Evolutionary conservation across 2,888 invertebrate genomes (phyloP), one percentile per base, ranked within the genome.

Genomic region (Brenthis ino): DNA sequence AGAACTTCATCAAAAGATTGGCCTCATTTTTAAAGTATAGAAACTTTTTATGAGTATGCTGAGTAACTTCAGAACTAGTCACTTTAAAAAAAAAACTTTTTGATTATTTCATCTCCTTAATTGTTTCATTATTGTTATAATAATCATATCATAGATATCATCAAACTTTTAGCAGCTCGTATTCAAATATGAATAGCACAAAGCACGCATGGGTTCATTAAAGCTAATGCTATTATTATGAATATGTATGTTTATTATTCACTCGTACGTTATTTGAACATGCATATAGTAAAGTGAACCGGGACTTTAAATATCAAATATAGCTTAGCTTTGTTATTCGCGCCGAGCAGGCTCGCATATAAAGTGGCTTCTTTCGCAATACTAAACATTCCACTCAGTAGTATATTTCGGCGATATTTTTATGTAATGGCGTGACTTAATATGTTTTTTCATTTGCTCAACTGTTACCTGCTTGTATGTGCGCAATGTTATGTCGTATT

Each of bases 241-340:
- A 63, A 71, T 64, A 68, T 70, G 24, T 56, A 55, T 63, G 57
- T 70, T 63, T 67, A 65, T 63, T 60, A 67, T 67, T 57, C 54
- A 58, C 56, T 70, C 51, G 20, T 65, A 69, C 68, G 60, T 69
- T 65, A 69, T 67, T 71, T 69, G 64, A 76, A 76, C 75, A 79
- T 75, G 73, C 76, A 69, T 72, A 70, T 65, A 75, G 76, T 83
- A 79, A 79, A 80, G 80, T 82, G 82, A 86, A 85, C 81, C 78
- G 82, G 84, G 81, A 83, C 80, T 83, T 82, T 83, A 82, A 84
- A 85, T 85, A 83, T 84, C 77, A 82, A 84, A 84, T 85, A 80
- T 76, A 79, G 79, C 77, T 79, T 76, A 79, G 80, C 78, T 79
- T 80, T 80, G 81, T 81, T 77, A 82, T 84, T 80, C 75, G 78